Base-by-base conservation (phyloP, 2,113 vertebrate species). In the Eublepharis macularius region DNA sequence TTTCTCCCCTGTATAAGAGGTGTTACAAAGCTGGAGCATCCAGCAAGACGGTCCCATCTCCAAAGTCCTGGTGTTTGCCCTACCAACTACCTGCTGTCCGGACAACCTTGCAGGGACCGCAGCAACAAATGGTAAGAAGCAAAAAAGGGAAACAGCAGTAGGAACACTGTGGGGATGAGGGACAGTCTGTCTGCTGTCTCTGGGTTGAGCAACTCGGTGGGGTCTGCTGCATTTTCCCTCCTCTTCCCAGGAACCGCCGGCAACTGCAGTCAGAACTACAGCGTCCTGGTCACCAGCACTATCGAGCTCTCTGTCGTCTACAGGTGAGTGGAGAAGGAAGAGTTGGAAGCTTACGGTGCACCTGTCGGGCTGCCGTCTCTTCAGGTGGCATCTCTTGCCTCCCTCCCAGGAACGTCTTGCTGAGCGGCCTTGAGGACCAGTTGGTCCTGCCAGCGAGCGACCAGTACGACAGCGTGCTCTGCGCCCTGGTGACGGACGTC, bases 1-100 rank as follows among this genome's bases (percentile, higher is more conserved):
- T 0, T 0, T 17, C 76, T 12, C 36, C 4, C 45, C 65, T 13
- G 2, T 1, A 7, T 90, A 97, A 77, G 98, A 96, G 90, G 94
- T 98, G 82, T 82, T 98, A 43, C 96, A 97, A 93, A 97, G 94
- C n/a, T 98, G 98, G 98, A 95, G 95, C 0, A 78, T 98, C 29
- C 97, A 97, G 90, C 98, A 98, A 81, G 98, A 98, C 3, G 97
- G 98, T 81, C 98, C 98, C 3, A 96, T 98, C 88, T 98, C 98
- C 60, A 96, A 96, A 0, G 97, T 98, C 76, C 95, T 97, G 26
- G 93, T 98, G 68, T 98, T 98, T 87, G 94, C 94, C 57, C 91
- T 95, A 32, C 87, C 88, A 0, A 32, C 32, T 2, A 11, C 80
- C 0, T 1, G 75, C 76, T 34, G 2, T 4, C 21, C 17, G 3